Evolutionary conservation across 2,113 vertebrate species (phyloP).

Genomic region (Excalfactoria chinensis): DNA sequence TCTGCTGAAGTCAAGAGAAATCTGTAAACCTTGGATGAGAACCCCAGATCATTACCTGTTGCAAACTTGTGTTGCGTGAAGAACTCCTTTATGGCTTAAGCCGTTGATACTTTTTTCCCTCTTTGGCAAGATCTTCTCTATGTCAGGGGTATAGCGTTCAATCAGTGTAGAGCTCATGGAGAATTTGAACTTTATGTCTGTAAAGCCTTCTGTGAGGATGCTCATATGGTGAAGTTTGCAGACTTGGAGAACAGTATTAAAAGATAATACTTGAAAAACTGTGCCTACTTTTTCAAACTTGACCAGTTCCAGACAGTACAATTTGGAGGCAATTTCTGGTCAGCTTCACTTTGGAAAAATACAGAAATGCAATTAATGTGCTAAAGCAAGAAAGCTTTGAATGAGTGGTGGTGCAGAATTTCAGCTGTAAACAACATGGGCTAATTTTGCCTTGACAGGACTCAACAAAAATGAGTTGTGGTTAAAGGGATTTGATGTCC

Average conservation of each 20-base stretch:
- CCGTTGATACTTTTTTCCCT: neutral
- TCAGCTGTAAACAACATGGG: constrained; percentile 57
- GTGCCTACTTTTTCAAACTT: neutral
- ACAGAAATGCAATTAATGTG: constrained; percentile 12
- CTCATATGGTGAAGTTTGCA: neutral
- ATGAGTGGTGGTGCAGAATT: constrained; percentile 47
- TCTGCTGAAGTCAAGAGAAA: neutral
- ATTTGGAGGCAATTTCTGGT: constrained; percentile 30
- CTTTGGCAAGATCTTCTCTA: neutral
- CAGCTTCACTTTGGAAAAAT: constrained; percentile 19
- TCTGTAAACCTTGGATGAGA: neutral
- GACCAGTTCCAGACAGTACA: neutral
- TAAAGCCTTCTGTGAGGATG: neutral
- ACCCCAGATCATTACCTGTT: neutral
- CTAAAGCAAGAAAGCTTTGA: constrained; percentile 40
- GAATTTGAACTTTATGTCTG: neutral
- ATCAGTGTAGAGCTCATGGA: neutral
- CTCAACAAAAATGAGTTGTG: constrained; percentile 65
- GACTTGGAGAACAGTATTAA: neutral
- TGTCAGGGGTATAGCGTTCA: neutral
- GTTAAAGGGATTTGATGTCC: constrained; percentile 66
- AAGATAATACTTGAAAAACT: neutral
- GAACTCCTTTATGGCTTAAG: accelerated
- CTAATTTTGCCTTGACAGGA: constrained; percentile 56
- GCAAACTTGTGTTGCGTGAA: neutral